Evolutionary conservation across 2,888 invertebrate genomes (phyloP).

Genomic region (Platycheirus albimanus): DNA sequence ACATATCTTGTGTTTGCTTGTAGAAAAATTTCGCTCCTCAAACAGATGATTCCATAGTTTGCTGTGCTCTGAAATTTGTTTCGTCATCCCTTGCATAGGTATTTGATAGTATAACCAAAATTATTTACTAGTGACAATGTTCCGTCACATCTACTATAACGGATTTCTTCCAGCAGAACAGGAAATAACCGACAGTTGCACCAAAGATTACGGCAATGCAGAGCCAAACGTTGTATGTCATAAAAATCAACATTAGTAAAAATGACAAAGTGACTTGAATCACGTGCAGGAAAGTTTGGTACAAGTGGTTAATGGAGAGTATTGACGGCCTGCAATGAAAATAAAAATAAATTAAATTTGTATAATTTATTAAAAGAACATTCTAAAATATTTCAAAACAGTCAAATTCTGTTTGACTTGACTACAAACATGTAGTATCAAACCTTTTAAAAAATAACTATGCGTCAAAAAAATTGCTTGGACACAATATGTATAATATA

Average conservation of each 20-base stretch:
- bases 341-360: conserved; percentile 12
- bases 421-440: no score
- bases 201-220: conserved; percentile 94
- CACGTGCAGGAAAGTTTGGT: conserved; percentile 94
- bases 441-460: no score
- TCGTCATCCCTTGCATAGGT: background rate
- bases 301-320: conserved; percentile 91
- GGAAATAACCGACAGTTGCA: conserved; percentile 95
- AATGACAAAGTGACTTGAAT: conserved; percentile 95
- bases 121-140: conserved; percentile 92
- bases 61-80: no score
- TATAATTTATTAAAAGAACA: conserved; percentile 5
- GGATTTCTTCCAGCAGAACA: conserved; percentile 97
- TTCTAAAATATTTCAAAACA: no score
- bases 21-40: no score
- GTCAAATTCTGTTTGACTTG: no score
- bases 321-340: conserved; percentile 88
- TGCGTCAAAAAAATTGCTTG: no score
- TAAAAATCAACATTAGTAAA: conserved; percentile 97
- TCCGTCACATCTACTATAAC: conserved; percentile 97
- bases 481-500: no score
- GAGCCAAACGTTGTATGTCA: conserved; percentile 98
- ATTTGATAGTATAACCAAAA: background rate
- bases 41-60: no score
- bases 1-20: no score